Base-by-base conservation (phyloP, 1,140 invertebrate species). In the Protaetia brevitarsis region DNA sequence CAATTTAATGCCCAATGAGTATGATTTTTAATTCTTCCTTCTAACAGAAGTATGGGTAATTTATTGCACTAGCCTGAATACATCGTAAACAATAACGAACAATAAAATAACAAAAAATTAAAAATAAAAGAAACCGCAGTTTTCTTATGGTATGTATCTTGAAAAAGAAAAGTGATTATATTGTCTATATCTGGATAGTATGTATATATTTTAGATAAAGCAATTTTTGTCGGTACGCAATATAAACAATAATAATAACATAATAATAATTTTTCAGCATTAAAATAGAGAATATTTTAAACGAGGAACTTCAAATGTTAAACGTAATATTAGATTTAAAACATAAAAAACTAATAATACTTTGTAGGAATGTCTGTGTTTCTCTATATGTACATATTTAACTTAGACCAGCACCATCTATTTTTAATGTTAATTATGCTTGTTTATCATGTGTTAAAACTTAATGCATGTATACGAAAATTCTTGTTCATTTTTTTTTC, bases 321-420 rank as follows among this genome's bases (percentile, higher is more conserved):
- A 51, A 51, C 16, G 3, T 51, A 51, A 23, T 51, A 51, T 2
- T 51, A 36, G 34, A 36, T 36, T 13, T 36, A 51, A 51, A 51
- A 51, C 41, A 30, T 62, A 37, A 59, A 27, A 37, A 66, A 72
- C 66, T 76, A 77, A 74, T 77, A 77, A 77, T 77, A 77, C 75
- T 76, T 75, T 68, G 58, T 74, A 76, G 75, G 75, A 77, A 77
- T 76, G 75, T 77, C 74, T 74, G 65, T 72, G 67, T 69, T 68
- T 69, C n/a, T 67, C 64, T 56, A 71, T 73, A 77, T 72, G 37
- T 75, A 76, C 70, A 77, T 23, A 75, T 71, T 73, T 76, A 77
- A 76, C 34, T 66, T 64, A 71, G 68, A 75, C 75, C 75, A 76
- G 75, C 75, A 76, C 75, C 75, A 75, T 74, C 30, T 62, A 62